phyloP scores from a whole-genome alignment of 2,888 invertebrate species.

The Noctua janthina region DNA sequence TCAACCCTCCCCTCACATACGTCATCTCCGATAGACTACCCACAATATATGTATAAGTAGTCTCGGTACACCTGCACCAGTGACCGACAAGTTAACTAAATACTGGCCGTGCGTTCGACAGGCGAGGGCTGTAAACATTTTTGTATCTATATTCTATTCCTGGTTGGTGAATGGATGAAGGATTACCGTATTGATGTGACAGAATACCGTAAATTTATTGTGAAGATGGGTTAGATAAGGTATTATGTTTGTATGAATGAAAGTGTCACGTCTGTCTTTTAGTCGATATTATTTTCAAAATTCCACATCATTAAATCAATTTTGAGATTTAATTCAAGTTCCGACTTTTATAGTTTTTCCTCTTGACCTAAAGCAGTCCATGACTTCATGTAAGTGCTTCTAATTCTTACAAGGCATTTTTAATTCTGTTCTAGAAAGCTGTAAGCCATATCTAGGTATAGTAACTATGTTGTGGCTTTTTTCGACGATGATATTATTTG shows the following conservation, averaged over 20 bases:
- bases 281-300: no score
- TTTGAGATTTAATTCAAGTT: no score
- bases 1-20: neutral
- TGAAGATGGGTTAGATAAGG: neutral
- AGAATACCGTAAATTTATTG: neutral
- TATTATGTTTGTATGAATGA: neutral
- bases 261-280: no score
- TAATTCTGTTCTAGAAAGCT: no score
- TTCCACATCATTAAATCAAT: no score
- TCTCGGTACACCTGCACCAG: slow-evolving; percentile 32
- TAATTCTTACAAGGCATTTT: no score
- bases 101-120: slow-evolving; percentile 48
- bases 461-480: no score
- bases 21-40: neutral
- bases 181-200: neutral
- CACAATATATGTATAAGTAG: slow-evolving; percentile 11
- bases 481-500: no score
- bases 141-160: slow-evolving; percentile 18
- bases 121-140: slow-evolving; percentile 35
- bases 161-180: slow-evolving; percentile 14
- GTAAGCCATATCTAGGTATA: no score
- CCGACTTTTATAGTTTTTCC: no score
- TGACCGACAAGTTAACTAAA: slow-evolving; percentile 56
- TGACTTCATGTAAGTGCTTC: no score
- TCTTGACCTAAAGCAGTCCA: no score